Conservation (phyloP, 2,888 invertebrate species). For the Dryobotodes eremita region DNA sequence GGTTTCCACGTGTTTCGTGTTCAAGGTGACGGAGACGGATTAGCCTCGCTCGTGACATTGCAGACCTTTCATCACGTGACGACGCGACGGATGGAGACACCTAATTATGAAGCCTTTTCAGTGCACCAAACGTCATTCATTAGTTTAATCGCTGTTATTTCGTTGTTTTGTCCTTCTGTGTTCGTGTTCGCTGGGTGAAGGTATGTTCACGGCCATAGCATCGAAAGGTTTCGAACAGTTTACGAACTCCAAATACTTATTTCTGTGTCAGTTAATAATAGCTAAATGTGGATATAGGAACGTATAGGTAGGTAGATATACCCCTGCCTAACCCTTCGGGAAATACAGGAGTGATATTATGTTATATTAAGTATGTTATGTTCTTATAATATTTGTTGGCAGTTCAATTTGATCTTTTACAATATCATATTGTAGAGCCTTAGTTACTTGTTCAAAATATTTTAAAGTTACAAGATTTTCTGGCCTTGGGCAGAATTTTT, state of each 20-base stretch:
- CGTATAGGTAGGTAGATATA: not conserved
- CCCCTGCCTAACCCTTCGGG: too few relatives aligned
- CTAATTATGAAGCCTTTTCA: slow-evolving; percentile 78
- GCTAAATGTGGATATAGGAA: not conserved
- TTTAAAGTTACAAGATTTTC: slow-evolving; percentile 35
- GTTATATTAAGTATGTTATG: not conserved
- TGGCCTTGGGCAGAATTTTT: slow-evolving; percentile 47
- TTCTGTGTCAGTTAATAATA: not conserved
- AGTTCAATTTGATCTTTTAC: not conserved
- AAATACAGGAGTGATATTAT: not conserved
- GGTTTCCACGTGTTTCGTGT: slow-evolving; percentile 68
- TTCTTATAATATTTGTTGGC: not conserved
- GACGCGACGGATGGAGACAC: slow-evolving; percentile 58
- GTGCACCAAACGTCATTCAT: slow-evolving; percentile 64
- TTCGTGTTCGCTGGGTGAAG: not conserved
- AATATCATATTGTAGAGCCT: not conserved
- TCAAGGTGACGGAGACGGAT: slow-evolving; percentile 75
- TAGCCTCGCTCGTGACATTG: slow-evolving; percentile 83
- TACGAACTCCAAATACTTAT: not conserved
- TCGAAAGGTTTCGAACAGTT: too few relatives aligned
- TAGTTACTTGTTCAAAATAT: not conserved
- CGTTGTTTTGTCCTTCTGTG: not conserved
- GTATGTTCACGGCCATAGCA: slow-evolving; percentile 3
- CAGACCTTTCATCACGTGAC: slow-evolving; percentile 67
- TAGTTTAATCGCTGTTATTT: slow-evolving; percentile 36